These are phyloP conservation scores for Gortyna flavago DNA, from an alignment of 2,888 invertebrate species.

Conservation along the genomic window DNA sequence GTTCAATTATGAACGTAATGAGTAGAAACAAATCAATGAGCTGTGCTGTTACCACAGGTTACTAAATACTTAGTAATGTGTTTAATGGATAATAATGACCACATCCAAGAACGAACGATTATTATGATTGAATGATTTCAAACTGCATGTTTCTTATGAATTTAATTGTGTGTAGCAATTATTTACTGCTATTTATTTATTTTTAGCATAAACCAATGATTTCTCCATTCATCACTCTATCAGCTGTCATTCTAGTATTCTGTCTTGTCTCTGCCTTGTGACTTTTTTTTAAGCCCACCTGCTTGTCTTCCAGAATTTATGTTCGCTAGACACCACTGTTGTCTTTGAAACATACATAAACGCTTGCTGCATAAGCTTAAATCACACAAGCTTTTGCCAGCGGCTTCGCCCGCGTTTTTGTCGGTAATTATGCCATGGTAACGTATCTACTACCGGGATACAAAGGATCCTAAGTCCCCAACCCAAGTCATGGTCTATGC, in stretches of 20 bases:
- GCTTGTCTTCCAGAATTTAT: neutral
- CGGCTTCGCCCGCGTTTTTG: neutral
- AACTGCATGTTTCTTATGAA: neutral
- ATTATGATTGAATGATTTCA: slow-evolving; percentile 7
- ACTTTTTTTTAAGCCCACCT: neutral
- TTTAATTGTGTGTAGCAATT: slow-evolving; percentile 9
- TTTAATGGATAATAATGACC: slow-evolving; percentile 11
- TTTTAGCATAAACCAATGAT: neutral
- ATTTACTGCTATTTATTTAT: neutral
- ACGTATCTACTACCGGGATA: too few relatives aligned
- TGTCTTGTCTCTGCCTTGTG: neutral
- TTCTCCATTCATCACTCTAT: neutral
- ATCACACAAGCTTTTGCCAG: neutral
- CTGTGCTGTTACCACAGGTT: slow-evolving; percentile 15
- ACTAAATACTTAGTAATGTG: slow-evolving; percentile 12
- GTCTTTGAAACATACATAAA: neutral
- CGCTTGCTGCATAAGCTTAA: neutral
- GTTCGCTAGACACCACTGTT: neutral
- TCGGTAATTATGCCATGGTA: neutral
- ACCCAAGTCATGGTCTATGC: neutral
- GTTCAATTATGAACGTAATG: neutral
- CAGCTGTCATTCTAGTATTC: neutral
- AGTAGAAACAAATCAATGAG: slow-evolving; percentile 7
- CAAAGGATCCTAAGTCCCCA: neutral
- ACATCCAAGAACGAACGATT: slow-evolving; percentile 26